These are phyloP conservation scores for Chymomyza caudatula DNA, from an alignment of 2,888 invertebrate genomes.

Conservation along the genomic window DNA sequence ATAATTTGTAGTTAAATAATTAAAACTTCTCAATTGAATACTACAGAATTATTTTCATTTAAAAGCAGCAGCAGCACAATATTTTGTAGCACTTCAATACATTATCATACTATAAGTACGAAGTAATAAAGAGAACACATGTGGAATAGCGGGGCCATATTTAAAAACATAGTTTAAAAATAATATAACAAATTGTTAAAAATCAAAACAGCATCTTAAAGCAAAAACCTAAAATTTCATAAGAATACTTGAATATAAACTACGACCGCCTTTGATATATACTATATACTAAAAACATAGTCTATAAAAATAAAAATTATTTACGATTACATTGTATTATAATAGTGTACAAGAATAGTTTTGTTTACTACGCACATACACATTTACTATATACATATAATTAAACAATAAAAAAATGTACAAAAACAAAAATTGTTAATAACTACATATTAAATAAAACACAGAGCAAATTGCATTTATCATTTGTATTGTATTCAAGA, in stretches of 20 bases:
- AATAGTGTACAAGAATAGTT: not conserved
- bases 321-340: not conserved
- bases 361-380: conserved; percentile 7
- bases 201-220: not conserved
- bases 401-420: conserved; percentile 51
- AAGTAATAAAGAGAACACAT: conserved; percentile 47
- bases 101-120: conserved; percentile 63
- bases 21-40: not conserved
- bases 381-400: conserved; percentile 60
- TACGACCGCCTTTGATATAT: conserved; percentile 69
- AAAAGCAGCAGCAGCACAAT: conserved; percentile 12
- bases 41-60: not conserved
- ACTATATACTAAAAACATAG: conserved; percentile 49
- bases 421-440: conserved; percentile 38
- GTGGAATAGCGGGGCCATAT: conserved; percentile 79
- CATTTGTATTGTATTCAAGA: not conserved
- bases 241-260: conserved; percentile 3
- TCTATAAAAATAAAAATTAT: conserved; percentile 22
- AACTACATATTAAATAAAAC: not conserved
- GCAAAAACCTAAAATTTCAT: not conserved
- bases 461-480: not conserved
- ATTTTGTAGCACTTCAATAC: conserved; percentile 20
- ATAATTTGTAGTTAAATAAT: conserved; percentile 38
- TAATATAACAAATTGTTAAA: conserved; percentile 18
- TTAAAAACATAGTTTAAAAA: conserved; percentile 54